A percentile compares a stretch with the other conserved stretches of the same genome.
phyloP scores from a whole-genome alignment of 2,797 vertebrate genomes.

The Taeniopygia guttata region DNA sequence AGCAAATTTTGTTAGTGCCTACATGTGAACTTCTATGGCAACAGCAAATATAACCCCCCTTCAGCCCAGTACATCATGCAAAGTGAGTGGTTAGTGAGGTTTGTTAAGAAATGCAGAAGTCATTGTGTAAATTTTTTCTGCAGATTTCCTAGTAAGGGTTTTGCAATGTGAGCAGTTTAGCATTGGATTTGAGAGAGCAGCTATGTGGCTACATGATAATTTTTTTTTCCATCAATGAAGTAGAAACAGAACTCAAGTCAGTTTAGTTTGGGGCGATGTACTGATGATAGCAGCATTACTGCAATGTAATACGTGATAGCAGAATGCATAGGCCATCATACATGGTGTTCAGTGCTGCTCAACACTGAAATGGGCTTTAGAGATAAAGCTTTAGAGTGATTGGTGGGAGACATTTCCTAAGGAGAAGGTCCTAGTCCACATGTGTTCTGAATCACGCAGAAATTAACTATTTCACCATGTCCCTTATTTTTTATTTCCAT shows the following conservation, averaged over 20 bases:
- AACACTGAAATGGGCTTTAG: background rate
- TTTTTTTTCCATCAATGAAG: background rate
- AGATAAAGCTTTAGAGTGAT: background rate
- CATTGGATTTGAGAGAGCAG: background rate
- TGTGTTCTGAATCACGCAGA: background rate
- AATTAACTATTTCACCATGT: background rate
- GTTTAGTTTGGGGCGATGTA: rapidly evolving
- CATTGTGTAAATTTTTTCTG: background rate
- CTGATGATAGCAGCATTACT: background rate
- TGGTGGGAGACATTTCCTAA: background rate
- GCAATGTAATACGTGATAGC: rapidly evolving
- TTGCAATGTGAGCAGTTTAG: background rate
- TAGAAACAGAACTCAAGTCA: background rate
- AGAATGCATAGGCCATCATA: background rate
- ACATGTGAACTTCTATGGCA: background rate
- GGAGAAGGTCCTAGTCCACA: background rate
- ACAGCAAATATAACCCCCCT: background rate
- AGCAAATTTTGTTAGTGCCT: background rate
- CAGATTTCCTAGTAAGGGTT: background rate
- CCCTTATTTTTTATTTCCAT: background rate
- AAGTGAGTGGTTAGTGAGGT: background rate
- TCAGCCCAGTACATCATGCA: background rate
- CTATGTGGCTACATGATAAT: background rate
- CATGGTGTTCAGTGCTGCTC: background rate
- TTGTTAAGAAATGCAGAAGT: background rate